Evolutionary conservation across 2,888 invertebrate genomes (phyloP), one percentile per base, ranked within the genome.

Genomic region (Melanargia galathea): DNA sequence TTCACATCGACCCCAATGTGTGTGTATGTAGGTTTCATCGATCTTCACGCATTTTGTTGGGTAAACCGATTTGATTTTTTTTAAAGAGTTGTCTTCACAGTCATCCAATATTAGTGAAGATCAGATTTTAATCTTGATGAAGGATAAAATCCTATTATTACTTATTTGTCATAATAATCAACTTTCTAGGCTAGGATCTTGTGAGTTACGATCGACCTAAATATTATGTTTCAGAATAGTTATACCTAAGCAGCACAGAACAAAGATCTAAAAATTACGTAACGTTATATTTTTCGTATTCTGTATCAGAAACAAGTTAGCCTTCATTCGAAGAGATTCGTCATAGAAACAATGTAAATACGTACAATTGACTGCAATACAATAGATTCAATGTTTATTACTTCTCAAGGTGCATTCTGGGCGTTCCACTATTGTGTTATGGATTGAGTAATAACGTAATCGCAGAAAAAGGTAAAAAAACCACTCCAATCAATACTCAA

Each of bases 271-370:
- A 7, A 40, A 43, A 18, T 43, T 43, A 43, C 43, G 16, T 8
- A 43, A 30, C 30, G 30, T 13, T 13, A 11, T 20, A 45, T 18
- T 26, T 48, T 48, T 24, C 13, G n/a, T 48, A 24, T 24, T 26
- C n/a, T 24, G 13, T n/a, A 48, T 40, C 40, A 55, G 40, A 40
- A 55, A 51, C 22, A n/a, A n/a, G n/a, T 33, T 22, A 40, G 56
- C 45, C 45, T 57, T 57, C 30, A 30, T 45, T 57, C 46, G 18
- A 52, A 20, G 30, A 45, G 45, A 57, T 57, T 45, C 57, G 57
- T 57, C 57, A 57, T 20, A 57, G 43, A 43, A 57, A 45, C 45
- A 33, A 43, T 55, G 26, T 20, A 51, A 33, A 2, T 33, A n/a
- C n/a, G n/a, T n/a, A 51, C 18, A 40, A 45, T 30, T 43, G 16